Percentiles rank a stretch among this genome's conserved stretches.
Conservation (phyloP, 2,888 invertebrate species). For the Ormyrus nitidulus region DNA sequence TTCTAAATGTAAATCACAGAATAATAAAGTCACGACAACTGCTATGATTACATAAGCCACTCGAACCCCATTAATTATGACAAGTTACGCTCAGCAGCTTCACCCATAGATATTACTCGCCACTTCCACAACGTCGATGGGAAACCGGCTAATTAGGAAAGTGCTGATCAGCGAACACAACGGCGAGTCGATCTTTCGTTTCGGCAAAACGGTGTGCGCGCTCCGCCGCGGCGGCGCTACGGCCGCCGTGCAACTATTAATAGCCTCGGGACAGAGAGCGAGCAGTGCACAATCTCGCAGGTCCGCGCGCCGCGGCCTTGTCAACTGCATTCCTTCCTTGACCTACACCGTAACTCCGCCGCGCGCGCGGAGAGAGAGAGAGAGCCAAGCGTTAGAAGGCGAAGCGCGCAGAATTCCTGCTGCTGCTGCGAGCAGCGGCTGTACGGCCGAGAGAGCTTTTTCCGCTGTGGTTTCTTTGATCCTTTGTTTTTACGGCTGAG, state of each 20-base stretch:
- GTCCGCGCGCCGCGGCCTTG: slow-evolving; percentile 66
- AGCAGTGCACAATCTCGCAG: slow-evolving; percentile 37
- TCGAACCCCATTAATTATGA: no score
- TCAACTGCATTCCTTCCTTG: slow-evolving; percentile 75
- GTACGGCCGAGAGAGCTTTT: no score
- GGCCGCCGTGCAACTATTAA: slow-evolving; percentile 42
- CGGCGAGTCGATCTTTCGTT: not conserved
- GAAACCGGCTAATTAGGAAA: slow-evolving; percentile 21
- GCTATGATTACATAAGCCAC: not conserved
- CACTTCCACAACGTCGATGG: no score
- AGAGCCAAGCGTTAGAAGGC: not conserved
- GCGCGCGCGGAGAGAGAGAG: not conserved
- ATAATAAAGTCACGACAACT: not conserved
- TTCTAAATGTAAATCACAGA: no score
- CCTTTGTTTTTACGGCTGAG: no score
- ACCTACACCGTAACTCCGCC: slow-evolving; percentile 66
- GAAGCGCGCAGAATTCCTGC: not conserved
- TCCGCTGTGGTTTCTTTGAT: no score
- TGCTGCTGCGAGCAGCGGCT: no score
- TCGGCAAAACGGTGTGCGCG: not conserved
- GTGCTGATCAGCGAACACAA: slow-evolving; percentile 14
- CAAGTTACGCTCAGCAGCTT: no score
- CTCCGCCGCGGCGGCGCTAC: no score
- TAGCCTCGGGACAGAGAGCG: slow-evolving; percentile 26
- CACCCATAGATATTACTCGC: no score